A percentile compares a stretch with the other conserved stretches of the same genome.
Evolutionary conservation across 2,888 invertebrate species (phyloP).

Genomic region (Linnaemya vulpina): DNA sequence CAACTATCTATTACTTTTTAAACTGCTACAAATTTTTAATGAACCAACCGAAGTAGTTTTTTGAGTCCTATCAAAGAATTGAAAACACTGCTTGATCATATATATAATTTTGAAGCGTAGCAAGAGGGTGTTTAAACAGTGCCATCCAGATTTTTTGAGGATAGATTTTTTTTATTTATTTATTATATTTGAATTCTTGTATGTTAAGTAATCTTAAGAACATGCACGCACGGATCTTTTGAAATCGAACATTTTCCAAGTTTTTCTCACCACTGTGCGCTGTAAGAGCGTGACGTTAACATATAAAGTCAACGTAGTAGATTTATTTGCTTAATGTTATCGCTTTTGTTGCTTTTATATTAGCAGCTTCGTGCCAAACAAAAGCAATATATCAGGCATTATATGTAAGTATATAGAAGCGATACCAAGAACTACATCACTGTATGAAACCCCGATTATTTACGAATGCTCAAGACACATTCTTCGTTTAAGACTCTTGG

Average conservation of each 20-base stretch:
- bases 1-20: no score
- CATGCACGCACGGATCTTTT: not conserved
- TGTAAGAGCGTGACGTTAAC: constrained; percentile 58
- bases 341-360: constrained; percentile 51
- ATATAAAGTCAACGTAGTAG: constrained; percentile 36
- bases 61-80: no score
- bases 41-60: no score
- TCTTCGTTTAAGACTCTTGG: constrained; percentile 63
- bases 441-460: constrained; percentile 46
- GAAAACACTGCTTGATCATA: no score
- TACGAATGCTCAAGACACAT: constrained; percentile 44
- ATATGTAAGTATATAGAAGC: constrained; percentile 21
- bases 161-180: no score
- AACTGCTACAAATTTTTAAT: no score
- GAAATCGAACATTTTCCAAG: not conserved
- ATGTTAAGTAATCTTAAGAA: no score
- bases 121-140: no score
- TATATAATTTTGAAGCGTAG: no score
- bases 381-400: constrained; percentile 51
- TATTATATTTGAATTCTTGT: no score
- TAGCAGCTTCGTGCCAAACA: constrained; percentile 50
- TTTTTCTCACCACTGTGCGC: constrained; percentile 41
- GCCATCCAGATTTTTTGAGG: no score
- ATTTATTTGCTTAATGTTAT: constrained; percentile 45
- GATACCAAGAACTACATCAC: constrained; percentile 20